phyloP scores from a whole-genome alignment of 2,113 vertebrate genomes.

The Gambusia affinis region DNA sequence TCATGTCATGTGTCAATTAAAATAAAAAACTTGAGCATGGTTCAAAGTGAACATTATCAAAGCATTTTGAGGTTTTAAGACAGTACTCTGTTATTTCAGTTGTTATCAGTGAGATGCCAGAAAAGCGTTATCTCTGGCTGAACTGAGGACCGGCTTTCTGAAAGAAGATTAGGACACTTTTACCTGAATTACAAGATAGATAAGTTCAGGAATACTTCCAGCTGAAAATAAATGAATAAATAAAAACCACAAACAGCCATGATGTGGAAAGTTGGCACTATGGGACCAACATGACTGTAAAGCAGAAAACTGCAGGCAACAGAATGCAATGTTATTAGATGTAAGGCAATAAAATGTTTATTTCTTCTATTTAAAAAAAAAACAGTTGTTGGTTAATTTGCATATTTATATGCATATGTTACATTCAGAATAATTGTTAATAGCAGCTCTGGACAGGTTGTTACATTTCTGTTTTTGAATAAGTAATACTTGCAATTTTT shows the following conservation, averaged over 20 bases:
- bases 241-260: not conserved
- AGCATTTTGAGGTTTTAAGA: not conserved
- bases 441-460: not conserved
- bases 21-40: not conserved
- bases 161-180: no score
- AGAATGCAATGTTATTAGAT: no score
- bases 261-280: not conserved
- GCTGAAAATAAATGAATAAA: not conserved
- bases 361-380: no score
- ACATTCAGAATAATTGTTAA: no score
- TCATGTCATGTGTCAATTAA: slow-evolving; percentile 14
- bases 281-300: not conserved
- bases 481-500: no score
- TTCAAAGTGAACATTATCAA: not conserved
- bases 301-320: not conserved
- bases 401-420: no score
- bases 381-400: no score
- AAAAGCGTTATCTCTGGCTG: no score
- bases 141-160: no score
- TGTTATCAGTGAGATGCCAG: not conserved
- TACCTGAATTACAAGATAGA: no score
- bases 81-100: not conserved
- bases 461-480: not conserved
- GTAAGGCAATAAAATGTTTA: no score
- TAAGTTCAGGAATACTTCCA: not conserved